Conservation (phyloP, 2,797 vertebrate species). For the Protonibea diacanthus region DNA sequence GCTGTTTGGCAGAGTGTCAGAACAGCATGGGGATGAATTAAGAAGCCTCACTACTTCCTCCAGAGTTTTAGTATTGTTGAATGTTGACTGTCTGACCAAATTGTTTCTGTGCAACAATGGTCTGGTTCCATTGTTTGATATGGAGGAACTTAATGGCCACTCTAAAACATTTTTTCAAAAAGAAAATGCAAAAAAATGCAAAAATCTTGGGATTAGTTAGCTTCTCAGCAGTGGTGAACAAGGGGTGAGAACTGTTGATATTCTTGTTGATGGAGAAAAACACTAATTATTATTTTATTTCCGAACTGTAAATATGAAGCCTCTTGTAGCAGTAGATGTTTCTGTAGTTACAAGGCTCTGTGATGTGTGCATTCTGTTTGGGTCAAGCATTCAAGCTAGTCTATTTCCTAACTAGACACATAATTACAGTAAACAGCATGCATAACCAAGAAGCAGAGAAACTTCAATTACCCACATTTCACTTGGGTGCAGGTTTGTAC, state of each 20-base stretch:
- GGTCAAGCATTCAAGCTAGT: not conserved
- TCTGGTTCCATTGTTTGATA: not conserved
- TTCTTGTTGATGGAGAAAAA: not conserved
- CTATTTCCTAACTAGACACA: not conserved
- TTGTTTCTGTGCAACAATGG: not conserved
- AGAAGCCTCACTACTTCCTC: not conserved
- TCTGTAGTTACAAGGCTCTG: not conserved
- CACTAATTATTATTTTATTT: not conserved
- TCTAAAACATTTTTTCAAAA: not conserved
- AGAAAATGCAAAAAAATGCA: not conserved
- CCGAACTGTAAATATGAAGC: not conserved
- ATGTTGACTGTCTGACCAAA: not conserved
- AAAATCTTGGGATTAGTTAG: not conserved
- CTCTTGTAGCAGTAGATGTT: not conserved
- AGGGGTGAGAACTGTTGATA: not conserved
- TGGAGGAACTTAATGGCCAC: not conserved
- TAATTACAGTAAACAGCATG: conserved; percentile 15
- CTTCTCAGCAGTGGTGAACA: not conserved
- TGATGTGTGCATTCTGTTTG: conserved; percentile 22
- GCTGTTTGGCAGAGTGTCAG: not conserved
- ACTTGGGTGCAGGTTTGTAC: not conserved
- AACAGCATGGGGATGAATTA: not conserved
- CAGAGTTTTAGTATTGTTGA: not conserved
- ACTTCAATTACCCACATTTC: conserved; percentile 5
- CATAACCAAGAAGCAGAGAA: not conserved